Conservation (phyloP, 1,140 invertebrate genomes). For the Mylabris phalerata region DNA sequence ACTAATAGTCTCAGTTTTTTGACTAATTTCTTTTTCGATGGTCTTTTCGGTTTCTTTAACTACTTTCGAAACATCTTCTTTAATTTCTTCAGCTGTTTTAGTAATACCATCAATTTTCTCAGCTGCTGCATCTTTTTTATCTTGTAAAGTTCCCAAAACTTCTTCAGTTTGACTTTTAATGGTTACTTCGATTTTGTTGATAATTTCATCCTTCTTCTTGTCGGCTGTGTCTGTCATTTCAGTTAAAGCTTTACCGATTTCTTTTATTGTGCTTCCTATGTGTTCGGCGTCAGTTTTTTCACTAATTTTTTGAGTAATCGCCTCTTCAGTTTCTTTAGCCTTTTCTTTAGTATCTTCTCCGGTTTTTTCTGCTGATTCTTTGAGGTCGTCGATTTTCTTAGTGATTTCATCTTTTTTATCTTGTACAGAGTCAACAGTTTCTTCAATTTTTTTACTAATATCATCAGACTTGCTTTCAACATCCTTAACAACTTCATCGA, state of each 20-base stretch:
- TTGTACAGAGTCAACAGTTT: not conserved
- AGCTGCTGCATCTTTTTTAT: too few relatives aligned
- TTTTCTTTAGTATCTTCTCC: not conserved
- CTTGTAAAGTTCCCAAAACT: not conserved
- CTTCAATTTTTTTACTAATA: not conserved
- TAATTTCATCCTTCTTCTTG: not conserved
- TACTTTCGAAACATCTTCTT: not conserved
- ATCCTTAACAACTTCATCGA: not conserved
- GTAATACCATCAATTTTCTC: too few relatives aligned
- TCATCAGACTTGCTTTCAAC: not conserved
- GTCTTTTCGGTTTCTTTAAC: conserved; percentile 7
- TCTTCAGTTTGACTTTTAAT: not conserved
- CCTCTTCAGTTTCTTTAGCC: not conserved
- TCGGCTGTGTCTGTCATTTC: not conserved
- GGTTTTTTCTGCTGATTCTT: not conserved
- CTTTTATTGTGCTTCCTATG: too few relatives aligned
- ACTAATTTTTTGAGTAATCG: conserved; percentile 4
- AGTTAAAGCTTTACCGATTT: not conserved
- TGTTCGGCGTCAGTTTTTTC: conserved; percentile 3
- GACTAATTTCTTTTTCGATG: not conserved
- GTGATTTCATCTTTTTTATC: conserved; percentile 3
- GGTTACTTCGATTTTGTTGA: not conserved
- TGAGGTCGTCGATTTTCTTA: not conserved
- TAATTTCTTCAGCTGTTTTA: conserved; percentile 7
- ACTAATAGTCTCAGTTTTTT: not conserved